Conservation (phyloP, 2,797 vertebrate genomes). For the Morus bassanus region DNA sequence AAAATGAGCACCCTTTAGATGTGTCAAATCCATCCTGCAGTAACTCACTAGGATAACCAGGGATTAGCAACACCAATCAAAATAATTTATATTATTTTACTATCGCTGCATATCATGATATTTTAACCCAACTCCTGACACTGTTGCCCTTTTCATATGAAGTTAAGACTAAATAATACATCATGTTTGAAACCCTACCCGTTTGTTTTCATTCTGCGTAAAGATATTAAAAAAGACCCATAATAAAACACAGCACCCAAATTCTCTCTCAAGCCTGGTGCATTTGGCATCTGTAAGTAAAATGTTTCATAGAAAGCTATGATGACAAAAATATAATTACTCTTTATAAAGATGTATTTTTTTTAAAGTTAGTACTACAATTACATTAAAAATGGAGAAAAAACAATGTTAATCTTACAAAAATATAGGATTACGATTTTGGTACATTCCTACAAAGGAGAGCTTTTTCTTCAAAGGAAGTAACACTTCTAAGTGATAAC, state of each 20-base stretch:
- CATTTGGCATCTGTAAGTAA: background rate
- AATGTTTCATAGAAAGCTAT: background rate
- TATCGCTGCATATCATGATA: fast-evolving
- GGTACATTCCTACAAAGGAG: background rate
- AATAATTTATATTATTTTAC: background rate
- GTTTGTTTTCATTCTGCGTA: background rate
- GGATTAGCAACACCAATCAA: background rate
- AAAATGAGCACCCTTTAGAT: background rate
- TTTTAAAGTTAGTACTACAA: background rate
- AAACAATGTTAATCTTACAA: background rate
- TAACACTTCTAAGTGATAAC: background rate
- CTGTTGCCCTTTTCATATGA: background rate
- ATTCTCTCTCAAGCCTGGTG: background rate
- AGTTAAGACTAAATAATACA: background rate
- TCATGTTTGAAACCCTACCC: background rate
- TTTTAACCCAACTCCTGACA: background rate
- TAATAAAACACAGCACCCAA: background rate
- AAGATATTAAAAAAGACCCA: background rate
- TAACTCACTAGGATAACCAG: background rate
- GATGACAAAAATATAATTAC: background rate
- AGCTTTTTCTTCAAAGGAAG: background rate
- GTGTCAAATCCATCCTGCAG: background rate
- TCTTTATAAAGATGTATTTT: background rate
- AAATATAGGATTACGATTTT: background rate
- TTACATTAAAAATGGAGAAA: background rate